These are phyloP conservation scores for Pleuronectes platessa DNA, from an alignment of 2,113 vertebrate species.

Conservation along the genomic window DNA sequence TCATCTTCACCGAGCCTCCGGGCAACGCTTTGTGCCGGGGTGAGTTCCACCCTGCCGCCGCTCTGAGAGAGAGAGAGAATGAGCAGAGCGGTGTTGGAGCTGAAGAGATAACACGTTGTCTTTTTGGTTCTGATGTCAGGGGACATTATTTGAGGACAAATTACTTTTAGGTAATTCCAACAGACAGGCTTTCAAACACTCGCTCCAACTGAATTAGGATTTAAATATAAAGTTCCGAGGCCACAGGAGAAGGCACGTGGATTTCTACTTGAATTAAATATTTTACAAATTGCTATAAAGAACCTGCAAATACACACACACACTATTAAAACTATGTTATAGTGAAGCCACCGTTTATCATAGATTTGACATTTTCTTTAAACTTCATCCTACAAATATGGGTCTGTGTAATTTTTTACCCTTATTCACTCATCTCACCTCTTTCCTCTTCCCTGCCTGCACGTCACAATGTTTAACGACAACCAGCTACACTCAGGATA, in stretches of 20 bases:
- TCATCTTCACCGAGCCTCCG: slow-evolving; percentile 78
- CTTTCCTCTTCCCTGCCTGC: not conserved
- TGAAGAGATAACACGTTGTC: slow-evolving; percentile 62
- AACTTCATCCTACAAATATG: not conserved
- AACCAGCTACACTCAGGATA: not conserved
- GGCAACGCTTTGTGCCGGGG: slow-evolving; percentile 78
- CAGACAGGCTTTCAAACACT: slow-evolving; percentile 22
- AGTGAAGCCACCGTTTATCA: not conserved
- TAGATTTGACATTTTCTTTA: not conserved
- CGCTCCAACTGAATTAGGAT: slow-evolving; percentile 32
- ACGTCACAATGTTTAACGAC: slow-evolving; percentile 2
- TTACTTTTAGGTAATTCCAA: slow-evolving; percentile 38
- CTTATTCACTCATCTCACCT: not conserved
- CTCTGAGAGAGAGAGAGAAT: slow-evolving; percentile 62
- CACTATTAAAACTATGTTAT: slow-evolving; percentile 16
- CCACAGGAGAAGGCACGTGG: slow-evolving; percentile 25
- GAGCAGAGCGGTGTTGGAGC: slow-evolving; percentile 36
- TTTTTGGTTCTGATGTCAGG: slow-evolving; percentile 52
- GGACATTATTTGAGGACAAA: slow-evolving; percentile 57
- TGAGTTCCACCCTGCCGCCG: slow-evolving; percentile 45
- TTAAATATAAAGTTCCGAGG: slow-evolving; percentile 36
- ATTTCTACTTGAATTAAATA: slow-evolving; percentile 42
- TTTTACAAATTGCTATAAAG: slow-evolving; percentile 20
- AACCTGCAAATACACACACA: slow-evolving; percentile 10
- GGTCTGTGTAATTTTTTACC: not conserved